phyloP scores from a whole-genome alignment of 1,140 invertebrate genomes.

The Bathynomus jamesi region DNA sequence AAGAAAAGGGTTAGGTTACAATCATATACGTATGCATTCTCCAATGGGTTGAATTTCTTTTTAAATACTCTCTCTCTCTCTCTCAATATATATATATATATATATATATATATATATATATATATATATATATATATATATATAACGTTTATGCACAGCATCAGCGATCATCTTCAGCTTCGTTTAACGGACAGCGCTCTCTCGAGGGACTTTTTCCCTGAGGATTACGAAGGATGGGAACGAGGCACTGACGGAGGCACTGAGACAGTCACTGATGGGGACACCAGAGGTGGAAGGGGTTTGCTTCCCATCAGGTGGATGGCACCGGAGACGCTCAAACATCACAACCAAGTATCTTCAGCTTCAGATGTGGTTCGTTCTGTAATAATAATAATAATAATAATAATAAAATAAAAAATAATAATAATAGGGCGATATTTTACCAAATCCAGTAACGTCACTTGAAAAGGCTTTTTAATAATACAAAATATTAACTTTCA shows the following conservation, averaged over 20 bases:
- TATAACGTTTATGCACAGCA: background rate
- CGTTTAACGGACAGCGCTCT: conserved; percentile 10
- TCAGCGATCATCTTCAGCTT: conserved; percentile 10
- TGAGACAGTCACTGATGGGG: background rate
- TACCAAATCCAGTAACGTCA: too few species aligned
- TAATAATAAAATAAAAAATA: too few species aligned
- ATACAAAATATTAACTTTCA: too few species aligned
- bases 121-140: conserved; percentile 5
- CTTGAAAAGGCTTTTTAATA: too few species aligned
- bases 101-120: conserved; percentile 2
- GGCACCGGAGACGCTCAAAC: conserved; percentile 9
- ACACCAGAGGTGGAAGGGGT: too few species aligned
- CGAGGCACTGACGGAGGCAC: background rate
- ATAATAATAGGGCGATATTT: too few species aligned
- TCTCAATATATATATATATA: conserved; percentile 1
- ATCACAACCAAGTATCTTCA: background rate
- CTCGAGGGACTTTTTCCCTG: conserved; percentile 15
- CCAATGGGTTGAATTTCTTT: too few species aligned
- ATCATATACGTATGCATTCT: too few species aligned
- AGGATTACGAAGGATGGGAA: conserved; percentile 10
- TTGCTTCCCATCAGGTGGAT: conserved; percentile 14
- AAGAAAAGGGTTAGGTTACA: too few species aligned
- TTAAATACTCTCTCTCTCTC: too few species aligned
- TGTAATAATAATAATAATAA: too few species aligned
- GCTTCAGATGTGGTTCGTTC: conserved; percentile 13